Base-by-base conservation (phyloP, 2,797 vertebrate species). In the Mus caroli region DNA sequence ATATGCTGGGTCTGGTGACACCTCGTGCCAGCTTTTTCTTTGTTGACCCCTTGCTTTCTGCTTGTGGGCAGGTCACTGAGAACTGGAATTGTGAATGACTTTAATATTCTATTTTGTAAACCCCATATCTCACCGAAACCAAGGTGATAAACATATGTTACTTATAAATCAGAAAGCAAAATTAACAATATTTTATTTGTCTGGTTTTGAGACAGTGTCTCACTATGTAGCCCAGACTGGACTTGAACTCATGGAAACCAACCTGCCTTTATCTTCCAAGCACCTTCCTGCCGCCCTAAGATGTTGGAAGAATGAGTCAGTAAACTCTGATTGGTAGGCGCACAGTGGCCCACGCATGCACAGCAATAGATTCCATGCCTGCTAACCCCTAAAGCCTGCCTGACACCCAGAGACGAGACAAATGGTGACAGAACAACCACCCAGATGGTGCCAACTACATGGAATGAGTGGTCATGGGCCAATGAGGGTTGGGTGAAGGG, bases 101-200 rank as follows among this genome's bases (percentile, higher is more conserved):
- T 88, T 84, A 31, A 54, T 87, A 15, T 52, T 87, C 50, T 88
- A 20, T 58, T 88, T 90, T 90, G 24, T 73, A 80, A 92, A 69
- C 19, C 40, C 58, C 34, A 17, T 19, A 17, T 93, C 56, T 73
- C 11, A 31, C 24, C 31, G 71, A 83, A 71, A 87, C n/a, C 37
- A 52, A 28, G 10, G 34, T 40, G 54, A 22, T 31, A 62, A 76
- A 90, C 24, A 13, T 28, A 31, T 75, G 11, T 75, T 37, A 46
- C 40, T 56, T 84, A 64, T 24, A 52, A 93, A 64, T 88, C 71
- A 93, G 54, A 92, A 94, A 85, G 17, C 60, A 93, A 92, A 83
- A 64, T 40, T 2, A 77, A 26, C 31, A 46, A 4, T 9, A 12
- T 95, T 54, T 22, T 22, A 12, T 37, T 52, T 50, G 28, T 46